Evolutionary conservation across 2,888 invertebrate species (phyloP).

Genomic region (Sturmia bella): DNA sequence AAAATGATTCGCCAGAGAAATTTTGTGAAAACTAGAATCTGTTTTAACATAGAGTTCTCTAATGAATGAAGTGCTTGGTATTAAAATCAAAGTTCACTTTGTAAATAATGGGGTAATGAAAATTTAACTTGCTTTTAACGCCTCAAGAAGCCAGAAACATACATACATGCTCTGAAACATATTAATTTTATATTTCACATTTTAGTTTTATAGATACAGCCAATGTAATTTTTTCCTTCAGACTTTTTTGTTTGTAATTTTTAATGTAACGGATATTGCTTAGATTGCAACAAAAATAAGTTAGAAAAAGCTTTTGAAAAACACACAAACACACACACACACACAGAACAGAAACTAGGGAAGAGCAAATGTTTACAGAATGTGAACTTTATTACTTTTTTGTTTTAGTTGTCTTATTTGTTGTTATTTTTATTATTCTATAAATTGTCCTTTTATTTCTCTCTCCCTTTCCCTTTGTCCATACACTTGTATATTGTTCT

Average conservation of each 20-base stretch:
- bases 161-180: too few species aligned
- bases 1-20: too few species aligned
- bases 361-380: slow-evolving; percentile 71
- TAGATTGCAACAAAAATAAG: slow-evolving; percentile 70
- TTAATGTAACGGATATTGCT: slow-evolving; percentile 70
- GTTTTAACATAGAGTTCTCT: too few species aligned
- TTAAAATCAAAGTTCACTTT: too few species aligned
- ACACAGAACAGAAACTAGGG: slow-evolving; percentile 21
- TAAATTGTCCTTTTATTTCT: slow-evolving; percentile 58
- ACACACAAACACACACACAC: slow-evolving; percentile 8
- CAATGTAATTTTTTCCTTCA: slow-evolving; percentile 38
- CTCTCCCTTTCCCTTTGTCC: neutral
- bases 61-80: too few species aligned
- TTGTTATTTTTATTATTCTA: slow-evolving; percentile 25
- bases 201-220: slow-evolving; percentile 21
- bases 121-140: too few species aligned
- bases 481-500: neutral
- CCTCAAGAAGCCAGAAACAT: too few species aligned
- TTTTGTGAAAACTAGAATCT: too few species aligned
- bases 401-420: slow-evolving; percentile 62
- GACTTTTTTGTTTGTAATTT: slow-evolving; percentile 19
- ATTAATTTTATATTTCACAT: neutral
- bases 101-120: too few species aligned
- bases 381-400: slow-evolving; percentile 73
- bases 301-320: slow-evolving; percentile 43